A percentile compares a stretch with the other conserved stretches of the same genome.
phyloP scores from a whole-genome alignment of 1,140 invertebrate species.

The Cydia fagiglandana region DNA sequence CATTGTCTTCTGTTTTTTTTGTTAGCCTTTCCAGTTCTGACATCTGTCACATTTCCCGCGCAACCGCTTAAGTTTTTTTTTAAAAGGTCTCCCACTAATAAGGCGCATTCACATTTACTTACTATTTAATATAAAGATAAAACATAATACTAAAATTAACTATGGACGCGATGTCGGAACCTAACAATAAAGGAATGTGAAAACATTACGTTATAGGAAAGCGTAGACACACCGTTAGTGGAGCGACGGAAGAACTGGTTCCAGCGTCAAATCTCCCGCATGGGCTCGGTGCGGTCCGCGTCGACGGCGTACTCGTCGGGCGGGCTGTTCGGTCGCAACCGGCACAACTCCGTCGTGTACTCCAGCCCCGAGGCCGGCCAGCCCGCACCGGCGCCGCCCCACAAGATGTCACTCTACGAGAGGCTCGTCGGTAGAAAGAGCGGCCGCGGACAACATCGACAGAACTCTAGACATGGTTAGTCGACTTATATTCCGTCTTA shows the following conservation, averaged over 20 bases:
- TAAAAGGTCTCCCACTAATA: too few relatives aligned
- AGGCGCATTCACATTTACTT: too few relatives aligned
- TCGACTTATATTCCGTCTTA: background rate
- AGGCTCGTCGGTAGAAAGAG: constrained; percentile 89
- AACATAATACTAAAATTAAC: too few relatives aligned
- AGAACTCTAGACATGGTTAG: constrained; percentile 83
- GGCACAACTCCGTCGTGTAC: constrained; percentile 86
- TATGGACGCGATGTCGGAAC: too few relatives aligned
- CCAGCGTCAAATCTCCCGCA: constrained; percentile 88
- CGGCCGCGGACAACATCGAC: constrained; percentile 82
- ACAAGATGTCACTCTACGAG: constrained; percentile 90
- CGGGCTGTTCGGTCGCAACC: constrained; percentile 85
- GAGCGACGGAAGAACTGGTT: constrained; percentile 93
- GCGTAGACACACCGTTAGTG: constrained; percentile 91
- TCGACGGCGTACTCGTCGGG: constrained; percentile 91
- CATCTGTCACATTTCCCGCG: too few relatives aligned
- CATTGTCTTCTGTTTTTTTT: too few relatives aligned
- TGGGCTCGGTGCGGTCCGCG: constrained; percentile 89
- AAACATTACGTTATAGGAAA: constrained; percentile 82
- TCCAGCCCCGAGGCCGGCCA: constrained; percentile 87
- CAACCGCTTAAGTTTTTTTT: too few relatives aligned
- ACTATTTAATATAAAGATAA: too few relatives aligned
- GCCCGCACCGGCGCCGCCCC: constrained; percentile 70
- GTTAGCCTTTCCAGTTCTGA: too few relatives aligned
- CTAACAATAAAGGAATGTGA: too few relatives aligned